Base-by-base conservation (phyloP, 2,888 invertebrate genomes). In the Eurytoma californica region DNA sequence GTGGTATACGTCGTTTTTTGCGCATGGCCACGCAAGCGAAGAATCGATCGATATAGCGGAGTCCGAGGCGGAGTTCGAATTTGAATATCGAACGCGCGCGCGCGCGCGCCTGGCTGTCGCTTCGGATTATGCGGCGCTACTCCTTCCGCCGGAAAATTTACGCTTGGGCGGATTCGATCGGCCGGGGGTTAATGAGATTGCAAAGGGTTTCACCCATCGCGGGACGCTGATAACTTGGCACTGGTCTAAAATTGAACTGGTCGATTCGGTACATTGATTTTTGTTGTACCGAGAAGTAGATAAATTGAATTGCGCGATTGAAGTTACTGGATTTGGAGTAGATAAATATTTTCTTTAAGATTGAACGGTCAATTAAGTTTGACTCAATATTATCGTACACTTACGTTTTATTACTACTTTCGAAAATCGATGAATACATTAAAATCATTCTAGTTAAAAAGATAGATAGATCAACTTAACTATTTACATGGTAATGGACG, bases 401-500 rank as follows among this genome's bases (percentile, higher is more conserved):
- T 39, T 39, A 39, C 9, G 39, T 39, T 39, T 39, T 39, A 39
- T 39, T 39, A 39, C 39, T 39, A 39, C 39, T 39, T 76, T 47
- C 68, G 13, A 5, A 61, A 16, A 68, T 53, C 53, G 14, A 68
- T 18, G 24, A 53, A 53, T 30, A 65, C 70, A 60, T 70, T 65
- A 61, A 75, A 66, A 66, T 58, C 60, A 53, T 75, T 49, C 30
- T 28, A 68, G 47, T 49, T 16, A 53, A 55, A 76, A 49, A 39
- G 39, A 53, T 57, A 61, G 69, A 69, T 73, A 24, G 24, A 24
- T 51, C 49, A 61, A 65, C n/a, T 51, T 76, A 61, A 4, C 49
- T 75, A 75, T 75, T 30, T 79, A 75, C 79, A 79, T 67, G 73
- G 51, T 68, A 75, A 66, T 63, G 57, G 75, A 69, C 57, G 57